phyloP scores from a whole-genome alignment of 2,888 invertebrate genomes.

The Scaptomyza flava region DNA sequence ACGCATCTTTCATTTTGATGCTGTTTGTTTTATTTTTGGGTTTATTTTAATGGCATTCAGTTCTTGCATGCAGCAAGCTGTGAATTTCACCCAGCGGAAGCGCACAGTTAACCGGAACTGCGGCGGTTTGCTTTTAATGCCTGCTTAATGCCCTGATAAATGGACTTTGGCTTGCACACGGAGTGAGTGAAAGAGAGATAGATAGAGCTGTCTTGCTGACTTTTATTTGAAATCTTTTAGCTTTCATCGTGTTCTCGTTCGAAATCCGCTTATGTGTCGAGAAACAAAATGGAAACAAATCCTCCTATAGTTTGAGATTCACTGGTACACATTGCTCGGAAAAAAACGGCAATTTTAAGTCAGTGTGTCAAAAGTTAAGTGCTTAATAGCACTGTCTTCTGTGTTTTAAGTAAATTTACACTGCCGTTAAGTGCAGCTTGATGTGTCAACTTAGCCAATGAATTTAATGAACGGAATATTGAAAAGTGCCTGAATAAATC shows the following conservation, averaged over 20 bases:
- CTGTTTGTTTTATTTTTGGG: not conserved
- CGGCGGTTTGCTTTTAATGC: conserved; percentile 34
- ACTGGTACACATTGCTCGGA: not conserved
- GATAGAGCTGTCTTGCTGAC: conserved; percentile 1
- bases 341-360: not conserved
- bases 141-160: conserved; percentile 45
- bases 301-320: not conserved
- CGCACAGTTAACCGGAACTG: conserved; percentile 33
- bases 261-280: conserved; percentile 47
- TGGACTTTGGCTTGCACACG: conserved; percentile 1
- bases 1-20: conserved; percentile 7
- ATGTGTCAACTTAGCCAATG: not conserved
- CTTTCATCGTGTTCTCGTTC: conserved; percentile 5
- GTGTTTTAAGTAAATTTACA: not conserved
- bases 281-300: conserved; percentile 16
- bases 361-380: not conserved
- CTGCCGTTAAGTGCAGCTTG: not conserved
- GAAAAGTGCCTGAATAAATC: not conserved
- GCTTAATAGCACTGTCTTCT: not conserved
- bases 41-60: not conserved
- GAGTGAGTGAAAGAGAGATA: not conserved
- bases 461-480: not conserved
- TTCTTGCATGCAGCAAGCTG: conserved; percentile 15
- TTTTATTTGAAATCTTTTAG: conserved; percentile 15
- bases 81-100: conserved; percentile 18